A percentile compares a stretch with the other conserved stretches of the same genome.
Evolutionary conservation across 2,797 vertebrate genomes (phyloP).

Genomic region (Natrix natrix): DNA sequence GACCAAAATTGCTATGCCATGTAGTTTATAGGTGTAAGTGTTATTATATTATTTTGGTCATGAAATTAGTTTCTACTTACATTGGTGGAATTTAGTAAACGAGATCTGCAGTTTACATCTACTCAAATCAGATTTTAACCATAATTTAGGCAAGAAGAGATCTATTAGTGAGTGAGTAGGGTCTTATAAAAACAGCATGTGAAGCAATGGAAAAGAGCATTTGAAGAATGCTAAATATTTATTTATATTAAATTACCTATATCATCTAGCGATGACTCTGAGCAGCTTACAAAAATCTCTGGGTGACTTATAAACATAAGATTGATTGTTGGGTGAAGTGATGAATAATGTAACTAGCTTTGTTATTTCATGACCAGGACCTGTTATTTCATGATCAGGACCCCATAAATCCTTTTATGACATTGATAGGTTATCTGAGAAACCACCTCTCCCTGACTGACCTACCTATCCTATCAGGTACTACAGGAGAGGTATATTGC

Average conservation of each 20-base stretch:
- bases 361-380: not conserved
- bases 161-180: not conserved
- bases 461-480: not conserved
- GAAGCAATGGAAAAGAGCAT: not conserved
- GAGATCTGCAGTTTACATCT: not conserved
- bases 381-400: not conserved
- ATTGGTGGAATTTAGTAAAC: not conserved
- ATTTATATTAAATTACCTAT: not conserved
- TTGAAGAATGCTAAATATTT: not conserved
- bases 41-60: not conserved
- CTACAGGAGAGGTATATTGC: not conserved
- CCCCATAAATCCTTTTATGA: not conserved
- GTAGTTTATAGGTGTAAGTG: not conserved
- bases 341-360: not conserved
- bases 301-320: not conserved
- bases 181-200: not conserved
- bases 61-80: not conserved
- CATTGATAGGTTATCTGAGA: not conserved
- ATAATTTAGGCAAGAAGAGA: not conserved
- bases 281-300: not conserved
- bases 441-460: not conserved
- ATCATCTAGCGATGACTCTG: not conserved
- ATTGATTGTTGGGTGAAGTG: not conserved
- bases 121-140: not conserved
- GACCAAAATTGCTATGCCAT: not conserved